phyloP scores from a whole-genome alignment of 2,888 invertebrate genomes.

The Lochmaea crataegi region DNA sequence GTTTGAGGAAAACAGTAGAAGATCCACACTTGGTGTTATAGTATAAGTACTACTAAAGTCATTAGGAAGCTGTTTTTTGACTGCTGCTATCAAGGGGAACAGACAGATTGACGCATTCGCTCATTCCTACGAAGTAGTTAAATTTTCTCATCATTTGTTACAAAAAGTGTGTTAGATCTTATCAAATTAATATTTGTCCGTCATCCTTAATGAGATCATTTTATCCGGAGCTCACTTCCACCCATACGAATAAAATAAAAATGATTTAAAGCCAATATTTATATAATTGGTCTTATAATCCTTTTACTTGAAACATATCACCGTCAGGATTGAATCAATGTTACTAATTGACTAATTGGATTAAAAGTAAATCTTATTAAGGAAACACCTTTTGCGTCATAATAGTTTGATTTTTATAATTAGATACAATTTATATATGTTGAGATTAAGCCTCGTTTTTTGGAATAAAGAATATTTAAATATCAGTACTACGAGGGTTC shows the following conservation, averaged over 20 bases:
- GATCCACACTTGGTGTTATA: too few relatives aligned
- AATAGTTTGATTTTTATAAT: neutral
- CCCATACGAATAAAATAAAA: neutral
- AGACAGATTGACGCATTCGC: too few relatives aligned
- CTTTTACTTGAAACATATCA: neutral
- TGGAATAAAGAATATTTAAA: neutral
- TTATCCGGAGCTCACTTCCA: neutral
- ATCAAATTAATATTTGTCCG: too few relatives aligned
- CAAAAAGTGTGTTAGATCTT: too few relatives aligned
- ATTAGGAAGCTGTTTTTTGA: too few relatives aligned
- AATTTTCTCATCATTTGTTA: too few relatives aligned
- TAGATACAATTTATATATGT: neutral
- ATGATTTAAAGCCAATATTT: neutral
- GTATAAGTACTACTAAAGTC: too few relatives aligned
- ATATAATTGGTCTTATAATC: neutral
- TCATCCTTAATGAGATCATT: too few relatives aligned
- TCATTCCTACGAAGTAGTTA: too few relatives aligned
- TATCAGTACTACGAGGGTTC: too few relatives aligned
- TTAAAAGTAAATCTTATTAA: neutral
- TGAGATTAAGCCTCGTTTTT: neutral
- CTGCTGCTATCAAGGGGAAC: too few relatives aligned
- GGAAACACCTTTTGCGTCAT: neutral
- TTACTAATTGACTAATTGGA: neutral
- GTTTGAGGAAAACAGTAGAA: too few relatives aligned
- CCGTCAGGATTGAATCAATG: neutral